Conservation (phyloP, 2,888 invertebrate genomes). For the Phortica okadai region DNA sequence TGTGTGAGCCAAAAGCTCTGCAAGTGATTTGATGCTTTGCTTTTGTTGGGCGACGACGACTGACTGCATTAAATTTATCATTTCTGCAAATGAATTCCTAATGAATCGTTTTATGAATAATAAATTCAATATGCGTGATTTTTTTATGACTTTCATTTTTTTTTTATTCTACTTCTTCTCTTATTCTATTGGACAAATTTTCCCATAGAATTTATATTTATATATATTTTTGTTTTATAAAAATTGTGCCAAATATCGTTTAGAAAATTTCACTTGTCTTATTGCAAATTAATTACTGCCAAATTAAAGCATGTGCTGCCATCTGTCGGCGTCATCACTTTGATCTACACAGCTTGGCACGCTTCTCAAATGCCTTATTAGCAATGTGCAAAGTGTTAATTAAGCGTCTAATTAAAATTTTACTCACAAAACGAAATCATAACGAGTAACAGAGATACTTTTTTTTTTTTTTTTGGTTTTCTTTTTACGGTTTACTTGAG, state of each 20-base stretch:
- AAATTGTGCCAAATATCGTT: no score
- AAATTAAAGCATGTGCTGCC: not conserved
- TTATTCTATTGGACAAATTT: not conserved
- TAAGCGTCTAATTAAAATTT: slow-evolving; percentile 69
- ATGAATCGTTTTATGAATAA: slow-evolving; percentile 58
- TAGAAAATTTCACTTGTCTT: not conserved
- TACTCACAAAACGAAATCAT: slow-evolving; percentile 54
- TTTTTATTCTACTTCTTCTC: not conserved
- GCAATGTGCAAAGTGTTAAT: slow-evolving; percentile 61
- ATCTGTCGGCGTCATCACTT: slow-evolving; percentile 1
- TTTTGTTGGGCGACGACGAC: slow-evolving; percentile 11
- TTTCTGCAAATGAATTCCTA: slow-evolving; percentile 63
- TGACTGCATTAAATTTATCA: slow-evolving; percentile 50
- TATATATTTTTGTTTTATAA: no score
- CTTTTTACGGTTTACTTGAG: slow-evolving; percentile 14
- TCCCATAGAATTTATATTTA: no score
- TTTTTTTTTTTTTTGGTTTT: no score
- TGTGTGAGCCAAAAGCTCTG: slow-evolving; percentile 15
- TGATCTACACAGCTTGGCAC: slow-evolving; percentile 52
- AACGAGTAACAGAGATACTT: not conserved
- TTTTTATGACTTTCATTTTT: slow-evolving; percentile 4
- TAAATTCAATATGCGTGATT: slow-evolving; percentile 40
- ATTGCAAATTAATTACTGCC: slow-evolving; percentile 1
- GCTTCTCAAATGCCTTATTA: slow-evolving; percentile 48
- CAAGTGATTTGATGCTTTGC: slow-evolving; percentile 30